Conservation (phyloP, 2,888 invertebrate species). For the Platycheirus rosarum region DNA sequence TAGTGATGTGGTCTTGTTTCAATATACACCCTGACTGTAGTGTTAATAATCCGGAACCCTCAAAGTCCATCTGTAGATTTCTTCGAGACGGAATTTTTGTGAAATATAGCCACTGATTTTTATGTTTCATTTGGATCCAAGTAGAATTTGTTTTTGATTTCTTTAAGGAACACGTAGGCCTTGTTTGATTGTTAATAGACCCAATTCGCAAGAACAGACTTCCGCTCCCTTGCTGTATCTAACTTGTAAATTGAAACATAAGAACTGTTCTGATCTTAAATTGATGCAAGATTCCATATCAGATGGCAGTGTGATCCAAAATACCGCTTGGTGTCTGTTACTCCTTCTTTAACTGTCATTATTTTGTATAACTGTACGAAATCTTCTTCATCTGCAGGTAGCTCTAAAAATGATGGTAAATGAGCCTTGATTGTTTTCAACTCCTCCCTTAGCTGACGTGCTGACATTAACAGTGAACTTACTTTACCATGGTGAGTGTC, state of each 20-base stretch:
- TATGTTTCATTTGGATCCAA: too few relatives aligned
- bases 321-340: conserved; percentile 21
- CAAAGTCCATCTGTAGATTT: too few relatives aligned
- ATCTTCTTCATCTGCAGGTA: too few relatives aligned
- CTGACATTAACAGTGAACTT: conserved; percentile 26
- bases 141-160: too few relatives aligned
- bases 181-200: conserved; percentile 6
- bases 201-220: conserved; percentile 21
- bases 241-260: conserved; percentile 10
- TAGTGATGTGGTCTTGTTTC: too few relatives aligned
- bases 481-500: conserved; percentile 35
- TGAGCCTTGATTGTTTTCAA: too few relatives aligned
- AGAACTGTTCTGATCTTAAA: not conserved
- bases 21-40: too few relatives aligned
- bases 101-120: too few relatives aligned
- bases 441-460: too few relatives aligned
- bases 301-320: conserved; percentile 19
- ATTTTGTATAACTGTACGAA: not conserved
- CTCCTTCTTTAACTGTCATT: not conserved
- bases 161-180: not conserved
- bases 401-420: too few relatives aligned
- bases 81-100: too few relatives aligned
- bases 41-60: too few relatives aligned
- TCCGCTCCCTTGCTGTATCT: conserved; percentile 23
- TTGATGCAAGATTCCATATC: conserved; percentile 6